These are phyloP conservation scores for Quadroppia sp. DNA, from an alignment of 2,888 invertebrate species.

Conservation along the genomic window DNA sequence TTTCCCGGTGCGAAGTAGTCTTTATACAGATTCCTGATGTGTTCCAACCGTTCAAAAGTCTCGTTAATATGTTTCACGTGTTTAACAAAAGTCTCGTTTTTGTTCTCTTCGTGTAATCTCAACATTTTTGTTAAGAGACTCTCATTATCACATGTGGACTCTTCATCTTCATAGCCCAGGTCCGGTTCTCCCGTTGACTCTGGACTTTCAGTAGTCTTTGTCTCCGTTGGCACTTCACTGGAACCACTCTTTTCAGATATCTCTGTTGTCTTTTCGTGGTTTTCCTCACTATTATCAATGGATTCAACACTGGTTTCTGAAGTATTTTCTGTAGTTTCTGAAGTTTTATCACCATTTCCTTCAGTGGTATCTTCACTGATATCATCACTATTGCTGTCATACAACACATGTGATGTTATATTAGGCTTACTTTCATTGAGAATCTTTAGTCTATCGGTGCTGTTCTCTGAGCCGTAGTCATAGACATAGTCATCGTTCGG, in stretches of 20 bases:
- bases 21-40: conserved; percentile 2
- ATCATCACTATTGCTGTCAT: too few relatives aligned
- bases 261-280: too few relatives aligned
- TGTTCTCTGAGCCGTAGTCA: not conserved
- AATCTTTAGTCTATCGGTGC: too few relatives aligned
- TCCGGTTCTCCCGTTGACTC: not conserved
- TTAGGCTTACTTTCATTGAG: too few relatives aligned
- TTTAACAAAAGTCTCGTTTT: not conserved
- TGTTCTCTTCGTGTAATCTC: not conserved
- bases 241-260: too few relatives aligned
- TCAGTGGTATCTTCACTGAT: not conserved
- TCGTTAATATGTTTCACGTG: conserved; percentile 33
- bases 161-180: not conserved
- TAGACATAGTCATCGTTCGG: conserved; percentile 22
- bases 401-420: not conserved
- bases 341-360: not conserved
- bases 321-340: not conserved
- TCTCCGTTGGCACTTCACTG: not conserved
- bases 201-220: not conserved
- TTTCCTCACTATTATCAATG: not conserved
- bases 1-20: conserved; percentile 28
- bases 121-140: not conserved
- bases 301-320: not conserved
- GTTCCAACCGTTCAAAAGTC: conserved; percentile 10
- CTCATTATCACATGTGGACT: conserved; percentile 2